phyloP scores from a whole-genome alignment of 2,113 vertebrate species.

The Proteles cristata region DNA sequence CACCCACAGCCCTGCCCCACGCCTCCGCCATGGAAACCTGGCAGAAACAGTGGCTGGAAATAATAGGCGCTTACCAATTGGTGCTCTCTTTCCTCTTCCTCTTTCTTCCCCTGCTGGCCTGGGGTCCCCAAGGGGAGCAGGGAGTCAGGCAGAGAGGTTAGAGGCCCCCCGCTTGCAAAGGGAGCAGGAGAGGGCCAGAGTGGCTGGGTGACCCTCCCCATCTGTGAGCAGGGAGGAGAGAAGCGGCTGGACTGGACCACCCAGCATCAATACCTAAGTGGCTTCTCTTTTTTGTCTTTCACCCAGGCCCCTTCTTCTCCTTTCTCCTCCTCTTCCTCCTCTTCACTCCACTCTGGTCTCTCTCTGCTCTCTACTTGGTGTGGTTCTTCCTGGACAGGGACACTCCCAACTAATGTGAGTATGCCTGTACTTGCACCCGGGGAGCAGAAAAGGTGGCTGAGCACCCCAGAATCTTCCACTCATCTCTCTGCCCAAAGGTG shows the following conservation, averaged over 20 bases:
- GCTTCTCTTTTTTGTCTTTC: neutral
- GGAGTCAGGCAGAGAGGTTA: neutral
- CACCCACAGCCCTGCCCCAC: fast-evolving
- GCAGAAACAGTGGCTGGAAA: slow-evolving; percentile 83
- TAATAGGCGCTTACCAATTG: slow-evolving; percentile 82
- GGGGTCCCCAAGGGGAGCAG: neutral
- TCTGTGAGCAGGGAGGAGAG: neutral
- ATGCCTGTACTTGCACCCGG: fast-evolving
- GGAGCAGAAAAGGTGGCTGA: neutral
- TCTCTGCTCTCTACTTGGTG: slow-evolving; percentile 85
- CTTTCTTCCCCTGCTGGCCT: too few species aligned
- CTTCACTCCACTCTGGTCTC: slow-evolving; percentile 86
- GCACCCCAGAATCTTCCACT: fast-evolving
- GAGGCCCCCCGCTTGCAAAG: neutral
- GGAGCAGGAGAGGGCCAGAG: neutral
- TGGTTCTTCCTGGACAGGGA: slow-evolving; percentile 89
- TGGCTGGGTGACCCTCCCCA: fast-evolving
- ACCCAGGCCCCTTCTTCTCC: slow-evolving; percentile 80
- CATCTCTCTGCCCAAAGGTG: slow-evolving; percentile 79
- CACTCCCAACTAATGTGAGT: slow-evolving; percentile 87
- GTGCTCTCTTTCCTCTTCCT: slow-evolving; percentile 85
- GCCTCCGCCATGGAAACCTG: slow-evolving; percentile 62
- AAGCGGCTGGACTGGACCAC: too few species aligned
- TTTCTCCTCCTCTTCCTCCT: slow-evolving; percentile 85
- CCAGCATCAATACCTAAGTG: neutral